These are phyloP conservation scores for Chloropsis hardwickii DNA, from an alignment of 2,113 vertebrate genomes.

Conservation along the genomic window DNA sequence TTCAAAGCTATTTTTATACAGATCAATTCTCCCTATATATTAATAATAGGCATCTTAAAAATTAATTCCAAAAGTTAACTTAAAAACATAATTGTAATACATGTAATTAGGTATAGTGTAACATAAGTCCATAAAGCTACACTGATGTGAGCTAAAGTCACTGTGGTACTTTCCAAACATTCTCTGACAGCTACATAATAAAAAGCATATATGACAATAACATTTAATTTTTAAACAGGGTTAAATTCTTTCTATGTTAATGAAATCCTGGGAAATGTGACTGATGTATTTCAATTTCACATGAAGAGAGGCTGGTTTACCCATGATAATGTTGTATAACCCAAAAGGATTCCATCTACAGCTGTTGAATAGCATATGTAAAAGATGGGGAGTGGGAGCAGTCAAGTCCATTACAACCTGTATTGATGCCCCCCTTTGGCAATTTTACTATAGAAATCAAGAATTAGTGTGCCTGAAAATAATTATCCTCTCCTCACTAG, in stretches of 20 bases:
- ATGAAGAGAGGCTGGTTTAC: background rate
- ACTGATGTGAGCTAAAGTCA: background rate
- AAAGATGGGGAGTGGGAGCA: background rate
- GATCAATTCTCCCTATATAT: background rate
- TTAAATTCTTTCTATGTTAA: background rate
- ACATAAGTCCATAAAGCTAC: background rate
- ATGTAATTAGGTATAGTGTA: background rate
- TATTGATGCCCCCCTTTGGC: background rate
- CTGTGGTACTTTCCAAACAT: background rate
- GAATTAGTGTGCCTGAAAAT: conserved; percentile 12
- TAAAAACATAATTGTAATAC: background rate
- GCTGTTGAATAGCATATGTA: background rate
- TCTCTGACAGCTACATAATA: background rate
- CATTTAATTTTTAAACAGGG: background rate
- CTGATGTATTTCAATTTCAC: background rate
- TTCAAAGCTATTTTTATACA: background rate
- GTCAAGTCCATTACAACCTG: background rate
- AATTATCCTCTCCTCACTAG: conserved; percentile 27
- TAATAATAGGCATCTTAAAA: background rate
- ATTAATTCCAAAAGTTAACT: background rate
- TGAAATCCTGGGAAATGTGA: background rate
- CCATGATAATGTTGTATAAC: background rate
- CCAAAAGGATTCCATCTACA: background rate
- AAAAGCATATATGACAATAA: background rate
- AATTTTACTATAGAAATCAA: conserved; percentile 39